phyloP scores from a whole-genome alignment of 2,113 vertebrate species.

The Camelus dromedarius region DNA sequence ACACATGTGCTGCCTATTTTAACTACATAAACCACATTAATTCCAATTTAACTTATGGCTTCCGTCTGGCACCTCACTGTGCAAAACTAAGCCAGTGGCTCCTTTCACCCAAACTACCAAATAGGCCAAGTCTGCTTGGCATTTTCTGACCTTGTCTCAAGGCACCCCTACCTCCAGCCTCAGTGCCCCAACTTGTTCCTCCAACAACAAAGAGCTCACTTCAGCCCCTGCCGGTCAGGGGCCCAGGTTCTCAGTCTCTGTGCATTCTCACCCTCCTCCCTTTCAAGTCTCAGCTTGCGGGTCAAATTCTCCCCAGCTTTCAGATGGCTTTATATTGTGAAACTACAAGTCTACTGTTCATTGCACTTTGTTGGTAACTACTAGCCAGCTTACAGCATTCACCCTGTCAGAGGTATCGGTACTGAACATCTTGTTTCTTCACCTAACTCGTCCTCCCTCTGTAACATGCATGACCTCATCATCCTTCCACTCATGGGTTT shows the following conservation, averaged over 20 bases:
- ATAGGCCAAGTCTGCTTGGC: background rate
- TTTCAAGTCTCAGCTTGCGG: background rate
- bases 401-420: background rate
- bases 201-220: background rate
- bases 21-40: slow-evolving; percentile 31
- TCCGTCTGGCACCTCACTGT: background rate
- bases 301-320: background rate
- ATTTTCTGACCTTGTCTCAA: background rate
- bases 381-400: background rate
- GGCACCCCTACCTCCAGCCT: background rate
- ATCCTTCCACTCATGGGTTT: background rate
- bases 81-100: background rate
- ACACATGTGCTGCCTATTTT: slow-evolving; percentile 11
- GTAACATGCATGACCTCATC: background rate
- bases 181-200: background rate
- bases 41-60: slow-evolving; percentile 24
- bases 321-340: background rate
- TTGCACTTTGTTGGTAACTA: background rate
- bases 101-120: slow-evolving; percentile 9
- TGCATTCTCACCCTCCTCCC: background rate
- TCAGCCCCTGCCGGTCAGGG: background rate
- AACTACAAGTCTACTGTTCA: background rate
- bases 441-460: background rate
- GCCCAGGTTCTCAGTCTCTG: background rate
- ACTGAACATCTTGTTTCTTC: background rate